Evolutionary conservation across 2,797 vertebrate genomes (phyloP), one percentile per base, ranked within the genome.

Genomic region (Manis javanica): DNA sequence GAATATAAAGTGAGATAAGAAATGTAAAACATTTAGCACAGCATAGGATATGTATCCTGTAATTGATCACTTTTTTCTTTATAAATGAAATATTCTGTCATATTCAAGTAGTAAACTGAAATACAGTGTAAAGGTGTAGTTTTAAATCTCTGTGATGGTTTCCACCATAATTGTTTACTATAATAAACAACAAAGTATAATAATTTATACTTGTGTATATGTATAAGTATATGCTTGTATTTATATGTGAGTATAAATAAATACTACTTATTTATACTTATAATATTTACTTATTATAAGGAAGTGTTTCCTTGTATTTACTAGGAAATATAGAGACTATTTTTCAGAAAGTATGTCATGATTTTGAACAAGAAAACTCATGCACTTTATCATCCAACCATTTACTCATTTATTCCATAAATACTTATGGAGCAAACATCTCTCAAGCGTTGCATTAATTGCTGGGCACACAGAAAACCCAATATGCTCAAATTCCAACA

Each of bases 321-420:
- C 0, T 72, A 83, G 37, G 7, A 92, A 95, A 75, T 49, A 34
- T 3, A 88, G 72, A 87, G 7, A 15, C 7, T 51, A 84, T 92
- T 91, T 87, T 66, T 61, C 34, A 79, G 24, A 57, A 82, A 81
- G 29, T 7, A 55, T 49, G 49, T 29, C 31, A 34, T 90, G 24
- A 24, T 89, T 95, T 95, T 55, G 51, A 87, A 55, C 4, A 91
- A 89, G 88, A 90, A 97, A 95, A 97, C 61, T 69, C 84, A 72
- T 39, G 21, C 4, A 64, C 19, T 91, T 95, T 57, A 51, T 85
- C 31, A 88, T 53, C 46, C n/a, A 87, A 49, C 0, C 53, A 81
- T 79, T 79, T 24, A 92, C 78, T 90, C 46, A n/a, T 85, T 89
- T 83, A 71, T 37, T 87, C 23, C 77, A 69, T 90, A 87, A 92